Conservation (phyloP, 2,113 vertebrate genomes). For the Tretioscincus oriximinensis region DNA sequence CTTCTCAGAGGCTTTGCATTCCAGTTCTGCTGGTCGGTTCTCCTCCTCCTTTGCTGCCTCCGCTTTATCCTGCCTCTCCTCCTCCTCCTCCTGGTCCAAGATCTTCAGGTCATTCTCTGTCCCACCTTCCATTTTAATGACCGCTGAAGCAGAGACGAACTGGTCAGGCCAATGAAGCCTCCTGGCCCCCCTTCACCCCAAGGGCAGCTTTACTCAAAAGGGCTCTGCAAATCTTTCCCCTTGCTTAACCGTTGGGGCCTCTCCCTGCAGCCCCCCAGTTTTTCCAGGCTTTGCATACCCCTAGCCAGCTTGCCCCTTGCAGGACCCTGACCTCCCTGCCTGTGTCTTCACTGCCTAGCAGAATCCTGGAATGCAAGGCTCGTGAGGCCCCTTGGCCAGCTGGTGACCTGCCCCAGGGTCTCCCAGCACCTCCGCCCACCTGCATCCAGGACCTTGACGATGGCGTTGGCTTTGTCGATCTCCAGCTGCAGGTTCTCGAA, state of each 20-base stretch:
- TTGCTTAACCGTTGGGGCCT: no score
- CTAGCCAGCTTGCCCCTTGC: neutral
- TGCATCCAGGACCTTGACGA: constrained; percentile 88
- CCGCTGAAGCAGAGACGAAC: constrained; percentile 67
- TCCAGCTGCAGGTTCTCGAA: constrained; percentile 85
- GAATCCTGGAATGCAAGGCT: no score
- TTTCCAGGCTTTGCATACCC: neutral
- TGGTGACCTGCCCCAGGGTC: no score
- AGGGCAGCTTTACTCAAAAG: no score
- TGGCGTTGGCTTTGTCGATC: constrained; percentile 83
- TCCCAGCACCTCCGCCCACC: constrained; percentile 59
- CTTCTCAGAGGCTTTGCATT: constrained; percentile 60
- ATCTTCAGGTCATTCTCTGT: constrained; percentile 87
- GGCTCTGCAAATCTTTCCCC: no score
- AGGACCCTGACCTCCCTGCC: no score
- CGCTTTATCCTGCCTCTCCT: constrained; percentile 67
- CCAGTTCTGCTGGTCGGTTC: constrained; percentile 39
- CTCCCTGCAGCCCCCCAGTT: no score
- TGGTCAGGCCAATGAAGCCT: neutral
- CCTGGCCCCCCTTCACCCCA: neutral
- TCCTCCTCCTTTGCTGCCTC: constrained; percentile 71
- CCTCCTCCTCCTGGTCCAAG: constrained; percentile 86
- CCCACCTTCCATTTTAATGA: constrained; percentile 95
- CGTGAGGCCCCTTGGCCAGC: no score
- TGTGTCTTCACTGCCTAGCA: no score